Evolutionary conservation across 1,140 invertebrate genomes (phyloP).

Genomic region (Monochamus saltuarius): DNA sequence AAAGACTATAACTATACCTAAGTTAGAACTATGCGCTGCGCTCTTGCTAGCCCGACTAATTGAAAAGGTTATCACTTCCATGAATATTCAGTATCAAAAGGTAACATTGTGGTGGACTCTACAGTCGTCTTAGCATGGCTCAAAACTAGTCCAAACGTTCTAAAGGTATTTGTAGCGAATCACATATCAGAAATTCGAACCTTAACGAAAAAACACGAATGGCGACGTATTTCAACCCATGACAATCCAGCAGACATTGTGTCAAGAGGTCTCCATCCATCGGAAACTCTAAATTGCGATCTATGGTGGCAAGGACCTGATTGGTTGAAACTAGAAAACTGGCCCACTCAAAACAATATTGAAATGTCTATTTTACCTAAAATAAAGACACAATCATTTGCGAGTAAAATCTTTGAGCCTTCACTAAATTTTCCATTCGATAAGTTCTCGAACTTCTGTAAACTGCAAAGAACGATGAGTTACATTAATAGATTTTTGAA

Average conservation of each 20-base stretch:
- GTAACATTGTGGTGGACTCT: constrained; percentile 8
- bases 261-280: constrained; percentile 6
- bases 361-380: too few species aligned
- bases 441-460: too few species aligned
- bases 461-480: too few species aligned
- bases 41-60: constrained; percentile 33
- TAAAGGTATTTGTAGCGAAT: constrained; percentile 13
- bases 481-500: too few species aligned
- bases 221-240: constrained; percentile 2
- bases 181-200: constrained; percentile 10
- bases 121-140: constrained; percentile 10
- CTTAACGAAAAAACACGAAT: not conserved
- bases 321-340: too few species aligned
- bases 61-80: constrained; percentile 16
- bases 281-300: not conserved
- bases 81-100: constrained; percentile 8
- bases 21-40: constrained; percentile 19
- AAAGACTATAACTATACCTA: constrained; percentile 6
- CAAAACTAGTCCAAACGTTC: constrained; percentile 1
- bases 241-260: constrained; percentile 17
- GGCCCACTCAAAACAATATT: too few species aligned
- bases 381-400: too few species aligned
- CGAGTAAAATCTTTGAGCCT: too few species aligned
- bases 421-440: too few species aligned
- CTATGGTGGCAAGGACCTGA: constrained; percentile 8